Evolutionary conservation across 1,140 invertebrate species (phyloP), one percentile per base, ranked within the genome.

Genomic region (Bradysia coprophila): DNA sequence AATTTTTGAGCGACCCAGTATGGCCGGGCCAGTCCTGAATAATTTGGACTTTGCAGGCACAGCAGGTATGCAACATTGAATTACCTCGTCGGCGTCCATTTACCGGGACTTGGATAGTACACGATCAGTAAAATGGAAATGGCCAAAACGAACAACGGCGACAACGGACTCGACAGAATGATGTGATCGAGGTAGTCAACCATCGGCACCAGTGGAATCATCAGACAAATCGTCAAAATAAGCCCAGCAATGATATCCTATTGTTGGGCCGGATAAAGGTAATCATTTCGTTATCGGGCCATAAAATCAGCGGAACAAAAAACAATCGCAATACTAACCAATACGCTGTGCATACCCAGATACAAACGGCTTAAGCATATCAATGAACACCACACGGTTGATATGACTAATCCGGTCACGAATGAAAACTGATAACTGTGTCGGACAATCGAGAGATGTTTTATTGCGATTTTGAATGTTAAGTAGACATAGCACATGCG

Each of bases 301-400:
- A 10, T n/a, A 36, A n/a, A 10, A 36, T 28, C 24, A 28, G 13
- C 13, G 6, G 24, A 28, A 28, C 13, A 28, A 8, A 28, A 28
- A 28, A 38, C 21, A 20, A 8, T 20, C 41, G 46, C 36, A 11
- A 49, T 42, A 59, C 67, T 72, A 62, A 82, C 80, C 56, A 91
- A 61, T 41, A 90, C 73, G 45, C 82, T 80, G 57, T 94, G 90
- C 86, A 94, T 93, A 49, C 90, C 90, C 21, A 93, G 68, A 60
- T 93, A 94, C 4, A 93, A 54, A 52, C 90, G 66, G 58, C 87
- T 92, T 16, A 78, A 61, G 58, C 84, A 89, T 36, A 93, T 78
- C 15, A 89, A 55, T 31, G 66, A 55, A 57, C 84, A 88, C 85
- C 75, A 78, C 2, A 69, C 47, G 28, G 69, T 53, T 3, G 75